These are phyloP conservation scores for Calliopum simillimum DNA, from an alignment of 2,888 invertebrate species.

Conservation along the genomic window DNA sequence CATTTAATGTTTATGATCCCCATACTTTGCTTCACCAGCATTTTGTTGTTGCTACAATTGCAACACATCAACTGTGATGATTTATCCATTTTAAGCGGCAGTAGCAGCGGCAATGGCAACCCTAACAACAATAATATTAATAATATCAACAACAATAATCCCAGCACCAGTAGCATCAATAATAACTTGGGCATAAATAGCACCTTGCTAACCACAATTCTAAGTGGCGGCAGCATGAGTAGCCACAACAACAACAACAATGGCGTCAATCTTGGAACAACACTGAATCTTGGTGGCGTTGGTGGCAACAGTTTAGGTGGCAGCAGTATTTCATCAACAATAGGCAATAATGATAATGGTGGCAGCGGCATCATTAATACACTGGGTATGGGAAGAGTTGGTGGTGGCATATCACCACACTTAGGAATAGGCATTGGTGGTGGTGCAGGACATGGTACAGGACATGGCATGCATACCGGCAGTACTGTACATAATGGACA, in stretches of 20 bases:
- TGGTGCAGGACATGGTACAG: neutral
- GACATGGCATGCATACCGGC: neutral
- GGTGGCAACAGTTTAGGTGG: constrained; percentile 43
- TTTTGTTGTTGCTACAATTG: constrained; percentile 47
- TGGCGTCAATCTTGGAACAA: constrained; percentile 22
- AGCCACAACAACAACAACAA: constrained; percentile 32
- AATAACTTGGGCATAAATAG: constrained; percentile 51
- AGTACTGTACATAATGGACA: no score
- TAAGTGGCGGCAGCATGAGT: constrained; percentile 43
- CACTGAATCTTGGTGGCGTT: constrained; percentile 21
- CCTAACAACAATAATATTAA: constrained; percentile 42
- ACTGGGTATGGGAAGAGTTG: constrained; percentile 32
- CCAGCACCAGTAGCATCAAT: constrained; percentile 37
- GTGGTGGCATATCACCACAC: neutral
- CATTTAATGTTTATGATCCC: constrained; percentile 45
- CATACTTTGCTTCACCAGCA: constrained; percentile 31
- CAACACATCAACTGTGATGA: constrained; percentile 50
- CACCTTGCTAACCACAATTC: constrained; percentile 54
- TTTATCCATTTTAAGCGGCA: constrained; percentile 41
- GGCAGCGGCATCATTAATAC: constrained; percentile 26
- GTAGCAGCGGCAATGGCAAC: constrained; percentile 15
- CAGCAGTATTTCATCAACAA: constrained; percentile 18
- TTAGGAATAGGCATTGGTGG: constrained; percentile 25
- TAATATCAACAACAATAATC: constrained; percentile 41
- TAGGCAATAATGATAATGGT: constrained; percentile 41